A percentile compares a stretch with the other conserved stretches of the same genome.
phyloP scores from a whole-genome alignment of 2,888 invertebrate genomes.

The Apamea anceps region DNA sequence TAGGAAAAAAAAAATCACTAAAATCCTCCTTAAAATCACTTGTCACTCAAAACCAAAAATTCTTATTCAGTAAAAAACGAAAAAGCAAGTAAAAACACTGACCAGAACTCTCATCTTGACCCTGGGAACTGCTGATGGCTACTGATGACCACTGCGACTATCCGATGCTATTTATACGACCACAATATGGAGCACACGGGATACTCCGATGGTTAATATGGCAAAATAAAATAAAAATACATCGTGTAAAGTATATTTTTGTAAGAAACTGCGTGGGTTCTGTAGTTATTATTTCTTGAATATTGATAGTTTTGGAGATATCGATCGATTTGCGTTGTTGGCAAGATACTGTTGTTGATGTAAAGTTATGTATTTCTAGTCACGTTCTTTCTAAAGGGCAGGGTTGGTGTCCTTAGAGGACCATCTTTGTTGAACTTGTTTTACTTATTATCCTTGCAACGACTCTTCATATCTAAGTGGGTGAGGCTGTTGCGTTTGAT shows the following conservation, averaged over 20 bases:
- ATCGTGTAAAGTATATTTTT: conserved; percentile 19
- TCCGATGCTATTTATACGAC: conserved; percentile 81
- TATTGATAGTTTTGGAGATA: background rate
- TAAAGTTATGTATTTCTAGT: conserved; percentile 12
- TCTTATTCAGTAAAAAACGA: background rate
- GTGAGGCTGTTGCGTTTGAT: background rate
- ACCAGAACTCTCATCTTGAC: conserved; percentile 88
- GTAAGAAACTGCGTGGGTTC: conserved; percentile 36
- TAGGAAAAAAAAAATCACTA: background rate
- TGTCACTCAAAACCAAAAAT: conserved; percentile 6
- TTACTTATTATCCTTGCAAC: background rate
- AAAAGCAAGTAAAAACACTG: conserved; percentile 66
- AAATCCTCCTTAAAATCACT: background rate
- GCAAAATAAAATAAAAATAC: conserved; percentile 47
- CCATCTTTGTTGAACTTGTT: conserved; percentile 3
- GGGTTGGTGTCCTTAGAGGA: background rate
- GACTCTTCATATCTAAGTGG: background rate
- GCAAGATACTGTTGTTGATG: background rate
- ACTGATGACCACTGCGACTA: conserved; percentile 79
- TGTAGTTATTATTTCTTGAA: conserved; percentile 5
- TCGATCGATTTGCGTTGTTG: background rate
- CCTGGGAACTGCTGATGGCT: conserved; percentile 79
- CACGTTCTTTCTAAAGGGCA: conserved; percentile 28
- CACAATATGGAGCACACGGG: conserved; percentile 73
- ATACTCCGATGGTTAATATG: conserved; percentile 24